These are phyloP conservation scores for Drosophila elegans DNA, from an alignment of 1,140 invertebrate species.

Conservation along the genomic window DNA sequence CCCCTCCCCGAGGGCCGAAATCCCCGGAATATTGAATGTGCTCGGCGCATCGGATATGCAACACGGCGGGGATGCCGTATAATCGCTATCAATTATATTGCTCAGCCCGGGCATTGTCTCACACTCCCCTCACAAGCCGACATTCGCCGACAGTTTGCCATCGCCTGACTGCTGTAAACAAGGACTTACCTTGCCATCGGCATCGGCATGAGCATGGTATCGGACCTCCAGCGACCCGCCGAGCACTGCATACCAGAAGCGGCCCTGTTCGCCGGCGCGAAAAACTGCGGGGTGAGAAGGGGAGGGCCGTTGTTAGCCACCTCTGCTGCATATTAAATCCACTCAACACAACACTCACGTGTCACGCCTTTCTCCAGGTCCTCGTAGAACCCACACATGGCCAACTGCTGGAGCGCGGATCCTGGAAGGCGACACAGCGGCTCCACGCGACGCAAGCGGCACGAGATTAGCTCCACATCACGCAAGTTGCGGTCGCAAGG, in stretches of 20 bases:
- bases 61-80: constrained; percentile 20
- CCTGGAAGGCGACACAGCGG: constrained; percentile 89
- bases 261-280: constrained; percentile 90
- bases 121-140: neutral
- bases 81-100: constrained; percentile 76
- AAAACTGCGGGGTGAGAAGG: constrained; percentile 87
- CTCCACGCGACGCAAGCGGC: constrained; percentile 87
- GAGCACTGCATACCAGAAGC: constrained; percentile 92
- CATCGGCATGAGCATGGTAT: constrained; percentile 86
- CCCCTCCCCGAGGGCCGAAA: constrained; percentile 18
- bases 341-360: constrained; percentile 86
- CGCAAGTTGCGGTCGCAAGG: constrained; percentile 90
- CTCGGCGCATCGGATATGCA: constrained; percentile 38
- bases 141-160: neutral
- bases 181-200: constrained; percentile 86
- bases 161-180: constrained; percentile 12
- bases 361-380: constrained; percentile 92
- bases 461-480: constrained; percentile 89
- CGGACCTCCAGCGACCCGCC: constrained; percentile 90
- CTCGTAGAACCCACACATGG: constrained; percentile 90
- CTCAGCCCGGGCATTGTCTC: constrained; percentile 53
- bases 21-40: constrained; percentile 63
- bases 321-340: constrained; percentile 41
- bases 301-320: constrained; percentile 8
- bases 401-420: constrained; percentile 90